Conservation (phyloP, 2,888 invertebrate species). For the Lasioglossum oenotherae region DNA sequence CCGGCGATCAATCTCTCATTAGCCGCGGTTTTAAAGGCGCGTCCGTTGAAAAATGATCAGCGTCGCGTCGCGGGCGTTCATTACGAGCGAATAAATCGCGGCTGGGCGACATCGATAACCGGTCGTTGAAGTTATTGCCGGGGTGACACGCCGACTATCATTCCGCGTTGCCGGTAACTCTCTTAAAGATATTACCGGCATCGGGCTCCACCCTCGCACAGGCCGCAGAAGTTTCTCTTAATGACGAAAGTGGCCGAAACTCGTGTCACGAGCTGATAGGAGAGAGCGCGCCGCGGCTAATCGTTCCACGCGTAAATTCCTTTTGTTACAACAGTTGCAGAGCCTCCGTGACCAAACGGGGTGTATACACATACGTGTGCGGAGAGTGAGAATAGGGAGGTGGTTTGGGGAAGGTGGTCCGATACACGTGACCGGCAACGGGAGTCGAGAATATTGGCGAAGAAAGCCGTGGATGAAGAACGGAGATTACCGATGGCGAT, state of each 20-base stretch:
- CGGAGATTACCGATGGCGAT: slow-evolving; percentile 46
- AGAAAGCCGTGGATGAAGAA: slow-evolving; percentile 41
- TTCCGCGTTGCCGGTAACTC: slow-evolving; percentile 47
- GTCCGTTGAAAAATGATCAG: neutral
- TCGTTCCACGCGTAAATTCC: slow-evolving; percentile 75
- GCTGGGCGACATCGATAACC: slow-evolving; percentile 38
- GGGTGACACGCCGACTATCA: slow-evolving; percentile 46
- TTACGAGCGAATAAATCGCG: slow-evolving; percentile 33
- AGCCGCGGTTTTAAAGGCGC: neutral
- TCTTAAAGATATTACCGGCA: slow-evolving; percentile 61
- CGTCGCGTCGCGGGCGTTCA: neutral
- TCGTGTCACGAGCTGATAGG: slow-evolving; percentile 69
- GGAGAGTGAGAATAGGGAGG: neutral
- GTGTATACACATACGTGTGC: too few relatives aligned
- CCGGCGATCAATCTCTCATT: slow-evolving; percentile 5
- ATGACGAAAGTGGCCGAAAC: slow-evolving; percentile 71
- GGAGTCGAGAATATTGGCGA: slow-evolving; percentile 28
- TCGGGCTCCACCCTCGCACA: slow-evolving; percentile 46
- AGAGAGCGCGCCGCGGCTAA: slow-evolving; percentile 63
- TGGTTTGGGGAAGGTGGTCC: neutral
- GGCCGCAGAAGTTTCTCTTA: slow-evolving; percentile 70
- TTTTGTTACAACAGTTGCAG: slow-evolving; percentile 63
- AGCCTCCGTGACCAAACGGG: neutral
- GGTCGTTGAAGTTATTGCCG: slow-evolving; percentile 51
- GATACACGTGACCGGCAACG: slow-evolving; percentile 15